These are phyloP conservation scores for Saguinus imperator DNA, from an alignment of 2,113 vertebrate genomes.

Conservation along the genomic window DNA sequence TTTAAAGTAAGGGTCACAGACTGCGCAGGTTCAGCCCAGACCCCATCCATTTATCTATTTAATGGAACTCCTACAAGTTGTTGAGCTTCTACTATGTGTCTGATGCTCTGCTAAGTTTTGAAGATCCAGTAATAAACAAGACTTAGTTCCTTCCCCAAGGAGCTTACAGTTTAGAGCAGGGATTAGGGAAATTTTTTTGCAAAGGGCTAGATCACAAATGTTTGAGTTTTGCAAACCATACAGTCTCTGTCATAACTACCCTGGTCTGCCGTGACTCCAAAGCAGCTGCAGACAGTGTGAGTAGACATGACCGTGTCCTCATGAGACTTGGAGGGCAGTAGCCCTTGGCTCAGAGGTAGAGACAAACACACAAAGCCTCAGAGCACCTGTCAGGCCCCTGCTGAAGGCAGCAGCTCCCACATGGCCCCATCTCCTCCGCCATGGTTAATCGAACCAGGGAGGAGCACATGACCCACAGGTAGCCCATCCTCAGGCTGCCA, in stretches of 20 bases:
- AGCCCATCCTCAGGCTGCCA: neutral
- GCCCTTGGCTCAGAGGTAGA: neutral
- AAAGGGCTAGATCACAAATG: neutral
- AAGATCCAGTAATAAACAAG: neutral
- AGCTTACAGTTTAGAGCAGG: neutral
- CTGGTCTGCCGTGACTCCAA: accelerated
- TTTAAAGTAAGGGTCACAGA: neutral
- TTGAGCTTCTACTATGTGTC: neutral
- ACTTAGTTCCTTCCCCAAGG: neutral
- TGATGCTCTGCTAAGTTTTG: neutral
- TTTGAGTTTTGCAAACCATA: too few species aligned
- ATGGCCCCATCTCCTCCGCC: neutral
- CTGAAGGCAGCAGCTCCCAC: neutral
- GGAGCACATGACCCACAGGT: neutral
- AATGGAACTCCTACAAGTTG: too few species aligned
- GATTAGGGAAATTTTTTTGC: neutral
- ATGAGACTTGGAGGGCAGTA: neutral
- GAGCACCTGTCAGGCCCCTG: neutral
- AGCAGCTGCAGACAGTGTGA: too few species aligned
- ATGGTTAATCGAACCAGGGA: neutral
- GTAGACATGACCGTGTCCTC: neutral
- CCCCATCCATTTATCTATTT: accelerated
- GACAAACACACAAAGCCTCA: neutral
- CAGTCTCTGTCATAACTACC: neutral
- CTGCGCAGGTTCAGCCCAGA: neutral